Conservation (phyloP, 2,797 vertebrate genomes). For the Ataeniobius toweri region DNA sequence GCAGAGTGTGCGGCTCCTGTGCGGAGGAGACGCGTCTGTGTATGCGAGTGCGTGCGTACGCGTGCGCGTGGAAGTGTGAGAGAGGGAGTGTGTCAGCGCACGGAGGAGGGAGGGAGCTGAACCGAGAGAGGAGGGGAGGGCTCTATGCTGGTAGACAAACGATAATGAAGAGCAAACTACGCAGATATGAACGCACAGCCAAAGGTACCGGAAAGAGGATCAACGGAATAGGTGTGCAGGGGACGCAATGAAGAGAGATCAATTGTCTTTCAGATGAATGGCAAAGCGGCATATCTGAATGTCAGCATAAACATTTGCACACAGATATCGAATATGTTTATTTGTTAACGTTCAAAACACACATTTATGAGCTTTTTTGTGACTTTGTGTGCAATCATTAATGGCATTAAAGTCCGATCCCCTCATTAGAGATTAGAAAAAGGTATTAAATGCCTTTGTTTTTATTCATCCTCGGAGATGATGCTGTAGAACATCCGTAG, state of each 20-base stretch:
- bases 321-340: background rate
- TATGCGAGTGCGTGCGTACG: slow-evolving; percentile 42
- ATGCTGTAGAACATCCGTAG: slow-evolving; percentile 12
- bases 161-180: slow-evolving; percentile 75
- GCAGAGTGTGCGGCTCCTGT: slow-evolving; percentile 46
- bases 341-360: background rate
- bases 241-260: slow-evolving; percentile 15
- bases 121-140: slow-evolving; percentile 54
- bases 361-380: background rate
- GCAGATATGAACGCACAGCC: slow-evolving; percentile 81
- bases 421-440: background rate
- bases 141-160: slow-evolving; percentile 60
- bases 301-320: background rate
- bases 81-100: slow-evolving; percentile 59
- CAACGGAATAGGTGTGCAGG: slow-evolving; percentile 41
- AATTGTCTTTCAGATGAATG: slow-evolving; percentile 8
- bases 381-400: background rate
- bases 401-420: background rate
- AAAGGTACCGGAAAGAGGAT: slow-evolving; percentile 81
- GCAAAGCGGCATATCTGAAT: background rate
- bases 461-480: slow-evolving; percentile 24
- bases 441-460: background rate
- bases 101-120: slow-evolving; percentile 57
- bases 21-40: slow-evolving; percentile 65
- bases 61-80: slow-evolving; percentile 45